Percentiles rank a stretch among this genome's conserved stretches.
phyloP scores from a whole-genome alignment of 2,113 vertebrate genomes.

The Calyptommatus sinebrachiatus region DNA sequence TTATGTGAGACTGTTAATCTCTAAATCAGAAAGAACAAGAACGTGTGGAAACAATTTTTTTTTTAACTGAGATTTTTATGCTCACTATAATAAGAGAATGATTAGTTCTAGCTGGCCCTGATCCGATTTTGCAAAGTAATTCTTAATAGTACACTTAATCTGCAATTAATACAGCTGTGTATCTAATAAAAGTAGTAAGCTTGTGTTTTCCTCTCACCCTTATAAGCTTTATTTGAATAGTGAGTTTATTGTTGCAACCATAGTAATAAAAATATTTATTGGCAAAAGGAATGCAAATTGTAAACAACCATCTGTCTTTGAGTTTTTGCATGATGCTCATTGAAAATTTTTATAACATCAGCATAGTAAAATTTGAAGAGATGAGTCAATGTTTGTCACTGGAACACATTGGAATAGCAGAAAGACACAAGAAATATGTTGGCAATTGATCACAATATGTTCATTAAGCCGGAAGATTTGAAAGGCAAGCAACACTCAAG shows the following conservation, averaged over 20 bases:
- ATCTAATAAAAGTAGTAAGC: slow-evolving; percentile 39
- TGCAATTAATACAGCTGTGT: slow-evolving; percentile 29
- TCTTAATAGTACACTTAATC: slow-evolving; percentile 24
- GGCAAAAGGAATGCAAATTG: slow-evolving; percentile 30
- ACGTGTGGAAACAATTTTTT: no score
- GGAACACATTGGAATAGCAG: no score
- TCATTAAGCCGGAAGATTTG: no score
- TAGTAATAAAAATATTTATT: slow-evolving; percentile 41
- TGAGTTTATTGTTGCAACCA: slow-evolving; percentile 48
- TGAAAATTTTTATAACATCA: slow-evolving; percentile 26
- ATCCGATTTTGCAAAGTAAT: background rate
- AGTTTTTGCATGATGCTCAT: slow-evolving; percentile 28
- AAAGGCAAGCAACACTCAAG: no score
- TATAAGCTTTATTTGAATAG: slow-evolving; percentile 37
- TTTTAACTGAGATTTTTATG: no score
- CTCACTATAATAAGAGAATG: background rate
- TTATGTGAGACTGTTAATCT: no score
- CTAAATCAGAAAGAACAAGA: no score
- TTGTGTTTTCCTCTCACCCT: slow-evolving; percentile 46
- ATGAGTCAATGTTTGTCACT: slow-evolving; percentile 7
- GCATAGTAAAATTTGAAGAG: background rate
- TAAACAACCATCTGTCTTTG: slow-evolving; percentile 32
- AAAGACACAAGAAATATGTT: no score
- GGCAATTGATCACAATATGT: no score
- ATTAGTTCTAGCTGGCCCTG: background rate